Conservation (phyloP, 1,140 invertebrate species). For the Aricia agestis region DNA sequence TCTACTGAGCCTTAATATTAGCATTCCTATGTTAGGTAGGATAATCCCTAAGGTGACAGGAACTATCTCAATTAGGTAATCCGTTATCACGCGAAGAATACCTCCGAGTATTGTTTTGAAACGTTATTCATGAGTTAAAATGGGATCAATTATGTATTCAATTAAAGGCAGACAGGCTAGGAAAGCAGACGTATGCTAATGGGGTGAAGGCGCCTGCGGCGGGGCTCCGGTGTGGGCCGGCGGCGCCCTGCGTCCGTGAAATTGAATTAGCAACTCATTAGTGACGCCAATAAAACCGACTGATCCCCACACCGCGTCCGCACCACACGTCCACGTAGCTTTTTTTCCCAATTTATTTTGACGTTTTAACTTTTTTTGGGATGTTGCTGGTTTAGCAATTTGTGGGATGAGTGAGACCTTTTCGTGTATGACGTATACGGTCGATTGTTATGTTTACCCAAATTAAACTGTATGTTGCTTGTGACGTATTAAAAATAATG, state of each 20-base stretch:
- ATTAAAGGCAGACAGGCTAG: conserved; percentile 14
- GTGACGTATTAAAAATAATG: too few relatives aligned
- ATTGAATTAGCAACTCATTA: conserved; percentile 76
- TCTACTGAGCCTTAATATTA: too few relatives aligned
- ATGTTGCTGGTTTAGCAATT: background rate
- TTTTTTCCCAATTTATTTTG: background rate
- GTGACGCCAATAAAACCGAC: conserved; percentile 68
- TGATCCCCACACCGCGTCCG: conserved; percentile 30
- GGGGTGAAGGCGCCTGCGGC: conserved; percentile 27
- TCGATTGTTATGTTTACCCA: too few relatives aligned
- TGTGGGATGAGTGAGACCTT: too few relatives aligned
- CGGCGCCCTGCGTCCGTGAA: conserved; percentile 54
- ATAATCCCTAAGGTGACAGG: too few relatives aligned
- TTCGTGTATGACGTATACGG: too few relatives aligned
- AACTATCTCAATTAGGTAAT: too few relatives aligned
- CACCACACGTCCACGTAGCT: background rate
- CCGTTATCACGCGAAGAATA: too few relatives aligned
- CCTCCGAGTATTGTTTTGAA: background rate
- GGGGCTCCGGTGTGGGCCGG: conserved; percentile 22
- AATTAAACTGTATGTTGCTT: too few relatives aligned
- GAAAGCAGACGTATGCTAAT: conserved; percentile 11
- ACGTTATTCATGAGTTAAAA: conserved; percentile 6
- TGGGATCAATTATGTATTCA: conserved; percentile 17
- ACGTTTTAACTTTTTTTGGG: background rate
- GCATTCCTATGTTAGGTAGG: too few relatives aligned